These are phyloP conservation scores for Aleiodes alternator DNA, from an alignment of 2,888 invertebrate species.

Conservation along the genomic window DNA sequence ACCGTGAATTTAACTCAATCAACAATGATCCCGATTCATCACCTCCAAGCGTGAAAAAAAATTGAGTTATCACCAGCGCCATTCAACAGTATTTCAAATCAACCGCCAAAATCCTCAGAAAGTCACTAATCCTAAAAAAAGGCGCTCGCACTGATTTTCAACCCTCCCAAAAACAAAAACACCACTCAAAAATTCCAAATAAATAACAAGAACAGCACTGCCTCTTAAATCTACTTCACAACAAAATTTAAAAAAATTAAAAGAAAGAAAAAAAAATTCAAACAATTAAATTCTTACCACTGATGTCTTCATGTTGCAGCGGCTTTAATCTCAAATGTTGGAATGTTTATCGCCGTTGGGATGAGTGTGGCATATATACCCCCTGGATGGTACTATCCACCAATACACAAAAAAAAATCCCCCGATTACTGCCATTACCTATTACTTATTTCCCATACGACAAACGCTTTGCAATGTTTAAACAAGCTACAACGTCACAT, in stretches of 20 bases:
- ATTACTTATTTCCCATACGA: slow-evolving; percentile 37
- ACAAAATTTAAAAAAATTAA: not conserved
- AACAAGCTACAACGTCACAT: slow-evolving; percentile 36
- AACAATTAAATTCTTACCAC: slow-evolving; percentile 58
- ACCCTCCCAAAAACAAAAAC: no score
- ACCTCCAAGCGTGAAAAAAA: no score
- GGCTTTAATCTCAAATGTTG: slow-evolving; percentile 67
- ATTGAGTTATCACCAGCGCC: no score
- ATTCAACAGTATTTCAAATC: no score
- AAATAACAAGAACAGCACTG: no score
- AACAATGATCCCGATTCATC: no score
- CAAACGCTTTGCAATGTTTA: slow-evolving; percentile 47
- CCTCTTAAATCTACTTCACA: not conserved
- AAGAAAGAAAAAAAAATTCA: slow-evolving; percentile 7
- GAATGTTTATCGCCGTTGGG: slow-evolving; percentile 68
- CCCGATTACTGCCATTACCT: slow-evolving; percentile 20
- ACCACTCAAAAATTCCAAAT: no score
- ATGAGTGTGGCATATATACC: slow-evolving; percentile 67
- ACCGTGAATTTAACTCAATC: no score
- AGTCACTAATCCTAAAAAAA: no score
- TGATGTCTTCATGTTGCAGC: slow-evolving; percentile 68
- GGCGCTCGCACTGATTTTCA: no score
- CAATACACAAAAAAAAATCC: slow-evolving; percentile 49
- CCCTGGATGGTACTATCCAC: slow-evolving; percentile 64
- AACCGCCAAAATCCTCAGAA: no score